Evolutionary conservation across 2,797 vertebrate species (phyloP).

Genomic region (Distichodus sexfasciatus): DNA sequence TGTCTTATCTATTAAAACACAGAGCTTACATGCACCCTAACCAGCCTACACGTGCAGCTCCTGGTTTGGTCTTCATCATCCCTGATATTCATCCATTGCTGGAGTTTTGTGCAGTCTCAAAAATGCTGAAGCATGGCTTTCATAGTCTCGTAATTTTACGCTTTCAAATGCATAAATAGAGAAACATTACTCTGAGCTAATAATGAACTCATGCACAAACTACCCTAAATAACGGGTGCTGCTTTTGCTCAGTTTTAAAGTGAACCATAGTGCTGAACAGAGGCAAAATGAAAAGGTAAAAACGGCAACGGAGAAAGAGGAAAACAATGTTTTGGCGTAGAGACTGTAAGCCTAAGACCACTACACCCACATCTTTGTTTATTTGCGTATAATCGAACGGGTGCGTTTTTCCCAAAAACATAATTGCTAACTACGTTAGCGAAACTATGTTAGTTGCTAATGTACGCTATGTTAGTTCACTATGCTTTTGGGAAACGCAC

Average conservation of each 20-base stretch:
- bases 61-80: conserved; percentile 5
- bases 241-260: conserved; percentile 38
- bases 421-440: too few relatives aligned
- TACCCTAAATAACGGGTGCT: conserved; percentile 39
- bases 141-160: background rate
- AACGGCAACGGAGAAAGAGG: background rate
- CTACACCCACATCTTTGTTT: background rate
- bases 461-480: too few relatives aligned
- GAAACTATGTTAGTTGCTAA: too few relatives aligned
- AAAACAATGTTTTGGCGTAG: background rate
- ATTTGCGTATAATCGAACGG: background rate
- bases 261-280: conserved; percentile 45
- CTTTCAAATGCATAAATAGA: conserved; percentile 24
- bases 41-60: conserved; percentile 14
- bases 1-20: conserved; percentile 11
- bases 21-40: conserved; percentile 27
- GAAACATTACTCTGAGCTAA: conserved; percentile 10
- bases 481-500: too few relatives aligned
- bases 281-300: background rate
- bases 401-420: too few relatives aligned
- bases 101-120: conserved; percentile 27
- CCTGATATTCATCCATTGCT: conserved; percentile 13
- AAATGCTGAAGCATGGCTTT: conserved; percentile 25
- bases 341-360: background rate
- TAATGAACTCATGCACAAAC: conserved; percentile 42